These are phyloP conservation scores for Urocitellus parryii DNA, from an alignment of 2,113 vertebrate species.

Conservation along the genomic window DNA sequence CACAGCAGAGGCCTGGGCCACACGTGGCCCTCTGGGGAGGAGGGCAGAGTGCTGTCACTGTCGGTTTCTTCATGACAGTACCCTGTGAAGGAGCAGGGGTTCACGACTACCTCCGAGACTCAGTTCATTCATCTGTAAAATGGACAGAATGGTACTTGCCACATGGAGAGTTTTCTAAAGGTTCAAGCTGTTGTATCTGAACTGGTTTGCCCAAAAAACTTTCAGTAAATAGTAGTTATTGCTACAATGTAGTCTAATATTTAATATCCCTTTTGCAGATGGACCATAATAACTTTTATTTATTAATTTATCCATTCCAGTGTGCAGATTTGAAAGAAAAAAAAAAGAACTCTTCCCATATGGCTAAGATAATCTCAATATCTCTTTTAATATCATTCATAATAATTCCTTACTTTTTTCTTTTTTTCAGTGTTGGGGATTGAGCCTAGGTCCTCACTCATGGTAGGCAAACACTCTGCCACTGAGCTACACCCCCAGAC, in stretches of 20 bases:
- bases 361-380: background rate
- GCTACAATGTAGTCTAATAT: background rate
- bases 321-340: background rate
- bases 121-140: background rate
- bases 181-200: background rate
- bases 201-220: background rate
- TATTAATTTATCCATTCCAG: conserved; percentile 37
- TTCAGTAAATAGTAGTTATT: background rate
- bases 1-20: background rate
- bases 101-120: background rate
- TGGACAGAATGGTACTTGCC: background rate
- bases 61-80: background rate
- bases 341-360: background rate
- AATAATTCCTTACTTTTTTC: background rate
- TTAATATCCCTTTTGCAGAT: background rate
- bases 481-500: background rate
- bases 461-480: background rate
- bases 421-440: background rate
- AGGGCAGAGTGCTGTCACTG: background rate
- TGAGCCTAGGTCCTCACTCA: background rate
- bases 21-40: background rate
- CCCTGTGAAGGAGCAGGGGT: background rate
- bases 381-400: background rate
- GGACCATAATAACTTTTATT: background rate
- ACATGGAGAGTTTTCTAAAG: background rate